Base-by-base conservation (phyloP, 2,797 vertebrate genomes). In the Pipistrellus kuhlii region DNA sequence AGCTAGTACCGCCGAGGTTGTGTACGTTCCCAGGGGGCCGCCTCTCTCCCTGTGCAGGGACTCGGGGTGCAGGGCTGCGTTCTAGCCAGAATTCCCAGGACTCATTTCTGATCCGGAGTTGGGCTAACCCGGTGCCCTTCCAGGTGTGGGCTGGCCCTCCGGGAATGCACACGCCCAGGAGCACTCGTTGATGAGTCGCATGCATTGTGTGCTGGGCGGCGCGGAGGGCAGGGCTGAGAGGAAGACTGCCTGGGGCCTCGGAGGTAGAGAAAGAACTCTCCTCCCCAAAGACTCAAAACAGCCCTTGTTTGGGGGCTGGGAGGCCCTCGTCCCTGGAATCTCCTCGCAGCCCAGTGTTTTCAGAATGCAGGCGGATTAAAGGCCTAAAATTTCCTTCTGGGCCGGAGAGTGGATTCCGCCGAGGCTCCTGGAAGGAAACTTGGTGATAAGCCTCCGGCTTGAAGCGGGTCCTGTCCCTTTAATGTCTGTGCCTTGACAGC, bases 401-500 rank as follows among this genome's bases (percentile, higher is more conserved):
- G 59, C 17, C 32, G 27, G 25, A 59, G 94, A 88, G 77, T 82
- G 75, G 88, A 81, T 95, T 89, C n/a, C 0, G 90, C 2, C 5
- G 90, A 92, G 93, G 90, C 5, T 95, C 41, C 69, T 96, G 93
- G 38, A 87, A 96, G 93, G 94, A 97, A 96, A 96, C 86, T 94
- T 77, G 93, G 96, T 95, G 95, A 96, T 97, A 94, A 90, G 94
- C 91, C 90, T 95, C 44, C 85, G 41, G 85, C 92, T 81, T 73
- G 94, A 92, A 90, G 93, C 93, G 93, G 84, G 86, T 92, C 98
- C 98, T 98, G 98, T 98, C 98, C 98, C 98, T 99, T 99, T 98
- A 98, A 98, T 98, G 99, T 98, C 98, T 98, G 95, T 72, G 97
- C 95, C 97, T 98, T 98, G 99, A 99, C 99, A 99, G 99, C 99